phyloP scores from a whole-genome alignment of 2,888 invertebrate species.

The Luperina testacea region DNA sequence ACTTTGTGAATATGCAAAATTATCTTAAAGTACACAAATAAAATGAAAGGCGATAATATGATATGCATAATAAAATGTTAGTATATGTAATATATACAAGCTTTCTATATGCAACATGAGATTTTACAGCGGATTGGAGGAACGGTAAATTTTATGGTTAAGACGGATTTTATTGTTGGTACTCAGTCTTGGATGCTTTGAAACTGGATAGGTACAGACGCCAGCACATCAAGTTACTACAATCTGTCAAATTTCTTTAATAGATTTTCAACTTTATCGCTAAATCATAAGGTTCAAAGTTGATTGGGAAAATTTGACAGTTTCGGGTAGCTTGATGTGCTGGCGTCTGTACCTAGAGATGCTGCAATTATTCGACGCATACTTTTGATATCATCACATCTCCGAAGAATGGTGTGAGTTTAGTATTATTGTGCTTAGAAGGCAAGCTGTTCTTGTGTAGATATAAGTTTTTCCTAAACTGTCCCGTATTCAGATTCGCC shows the following conservation, averaged over 20 bases:
- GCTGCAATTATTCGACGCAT: not conserved
- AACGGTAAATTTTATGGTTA: slow-evolving; percentile 68
- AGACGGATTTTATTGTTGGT: slow-evolving; percentile 71
- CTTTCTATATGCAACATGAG: slow-evolving; percentile 47
- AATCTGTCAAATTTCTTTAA: too few species aligned
- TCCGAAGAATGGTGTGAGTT: fast-evolving
- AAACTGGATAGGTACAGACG: slow-evolving; percentile 46
- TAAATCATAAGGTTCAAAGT: too few species aligned
- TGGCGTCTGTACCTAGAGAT: too few species aligned
- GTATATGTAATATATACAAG: slow-evolving; percentile 32
- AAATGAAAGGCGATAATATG: slow-evolving; percentile 60
- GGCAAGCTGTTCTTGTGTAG: not conserved
- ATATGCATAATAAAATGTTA: slow-evolving; percentile 56
- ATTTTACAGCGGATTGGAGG: slow-evolving; percentile 65
- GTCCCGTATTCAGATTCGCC: not conserved
- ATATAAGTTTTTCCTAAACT: not conserved
- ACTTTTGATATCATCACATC: not conserved
- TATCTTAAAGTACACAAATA: slow-evolving; percentile 50
- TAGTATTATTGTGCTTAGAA: not conserved
- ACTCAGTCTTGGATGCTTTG: slow-evolving; percentile 42
- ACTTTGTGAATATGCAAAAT: slow-evolving; percentile 45
- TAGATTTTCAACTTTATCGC: too few species aligned
- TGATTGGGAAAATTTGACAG: too few species aligned
- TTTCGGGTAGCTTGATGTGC: too few species aligned
- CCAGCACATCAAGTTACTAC: too few species aligned